Evolutionary conservation across 1,140 invertebrate species (phyloP), one percentile per base, ranked within the genome.

Genomic region (Thrips palmi): DNA sequence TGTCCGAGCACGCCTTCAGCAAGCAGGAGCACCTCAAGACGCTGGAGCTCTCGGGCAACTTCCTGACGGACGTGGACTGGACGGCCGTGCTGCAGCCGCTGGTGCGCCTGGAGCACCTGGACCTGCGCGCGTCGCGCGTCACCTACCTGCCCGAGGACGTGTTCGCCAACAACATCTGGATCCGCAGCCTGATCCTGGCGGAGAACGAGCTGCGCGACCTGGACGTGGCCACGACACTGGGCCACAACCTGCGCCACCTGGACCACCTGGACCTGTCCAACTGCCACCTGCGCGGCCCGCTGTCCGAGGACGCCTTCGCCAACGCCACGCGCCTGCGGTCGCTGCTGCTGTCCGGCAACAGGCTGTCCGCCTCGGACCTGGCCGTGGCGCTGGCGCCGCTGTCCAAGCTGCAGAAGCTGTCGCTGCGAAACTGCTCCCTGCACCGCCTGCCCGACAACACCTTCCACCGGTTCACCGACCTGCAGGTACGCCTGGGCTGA

Each of bases 201-300:
- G 64, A 74, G 42, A 78, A 78, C 44, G 65, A 74, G 49, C 50
- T 78, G 17, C 57, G 56, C 24, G 67, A 72, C 43, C 54, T 77
- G 14, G 70, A 77, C 39, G 68, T 77, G 3, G 67, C 62, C 2
- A 62, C 62, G 10, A 75, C 70, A 2, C 57, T 77, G 7, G 72
- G 73, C 1, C 64, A 66, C 35, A 75, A 72, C 52, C 52, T 76
- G 25, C 64, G 67, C 37, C 70, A 69, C 45, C 57, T 77, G 25
- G 71, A 75, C 47, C 63, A 65, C n/a, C 50, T 77, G 14, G 74
- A 78, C 55, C 50, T 77, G 24, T 75, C 74, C 0, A 68, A 76
- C 43, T 77, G 74, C 46, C 67, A 69, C 49, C 62, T 77, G n/a
- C 62, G 64, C 37, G 67, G 70, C 25, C 67, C 68, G 2, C 52